Evolutionary conservation across 2,113 vertebrate genomes (phyloP).

Genomic region (Odontophorus gujanensis): DNA sequence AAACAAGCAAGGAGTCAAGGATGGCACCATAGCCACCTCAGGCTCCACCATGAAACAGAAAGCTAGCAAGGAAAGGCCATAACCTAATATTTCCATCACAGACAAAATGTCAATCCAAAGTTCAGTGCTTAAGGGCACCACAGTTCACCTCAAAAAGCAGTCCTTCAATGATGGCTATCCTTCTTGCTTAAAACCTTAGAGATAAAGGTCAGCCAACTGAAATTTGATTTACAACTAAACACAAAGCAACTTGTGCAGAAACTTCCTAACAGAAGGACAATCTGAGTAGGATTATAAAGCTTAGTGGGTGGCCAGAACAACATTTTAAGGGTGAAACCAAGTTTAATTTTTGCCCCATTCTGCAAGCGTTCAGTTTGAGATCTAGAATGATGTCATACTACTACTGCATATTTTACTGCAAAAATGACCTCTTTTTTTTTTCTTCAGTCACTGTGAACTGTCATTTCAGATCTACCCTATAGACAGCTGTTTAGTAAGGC

Average conservation of each 20-base stretch:
- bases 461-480: neutral
- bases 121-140: neutral
- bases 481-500: neutral
- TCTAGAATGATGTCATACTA: neutral
- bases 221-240: neutral
- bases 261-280: neutral
- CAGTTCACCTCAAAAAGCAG: neutral
- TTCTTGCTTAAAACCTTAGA: neutral
- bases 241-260: neutral
- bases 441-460: fast-evolving
- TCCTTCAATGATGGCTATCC: neutral
- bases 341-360: neutral
- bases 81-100: neutral
- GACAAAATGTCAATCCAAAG: neutral
- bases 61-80: neutral
- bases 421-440: neutral
- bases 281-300: neutral
- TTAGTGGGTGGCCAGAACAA: neutral
- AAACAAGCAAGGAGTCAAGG: neutral
- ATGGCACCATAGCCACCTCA: neutral
- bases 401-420: neutral
- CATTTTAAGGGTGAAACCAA: neutral
- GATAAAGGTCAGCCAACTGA: neutral
- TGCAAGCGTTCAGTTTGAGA: neutral
- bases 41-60: neutral